A percentile compares a stretch with the other conserved stretches of the same genome.
phyloP scores from a whole-genome alignment of 2,797 vertebrate species.

The Poecilia gillii region DNA sequence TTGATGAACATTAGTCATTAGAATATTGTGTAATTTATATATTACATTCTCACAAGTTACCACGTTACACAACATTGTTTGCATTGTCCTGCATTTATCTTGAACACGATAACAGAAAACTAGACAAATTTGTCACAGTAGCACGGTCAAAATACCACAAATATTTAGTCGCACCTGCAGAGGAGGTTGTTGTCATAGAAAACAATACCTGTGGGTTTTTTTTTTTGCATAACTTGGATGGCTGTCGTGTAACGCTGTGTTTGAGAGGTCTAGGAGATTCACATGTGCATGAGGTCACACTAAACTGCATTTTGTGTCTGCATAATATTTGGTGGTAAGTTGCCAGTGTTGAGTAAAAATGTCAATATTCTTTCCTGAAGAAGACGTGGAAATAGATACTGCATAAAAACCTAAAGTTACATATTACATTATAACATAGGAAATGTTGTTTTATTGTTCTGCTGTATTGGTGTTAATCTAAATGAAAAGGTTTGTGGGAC shows the following conservation, averaged over 20 bases:
- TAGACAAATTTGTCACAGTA: slow-evolving; percentile 62
- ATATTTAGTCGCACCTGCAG: slow-evolving; percentile 25
- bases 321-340: slow-evolving; percentile 5
- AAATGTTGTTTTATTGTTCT: neutral
- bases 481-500: neutral
- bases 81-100: slow-evolving; percentile 62
- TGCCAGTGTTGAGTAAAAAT: neutral
- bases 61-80: slow-evolving; percentile 29
- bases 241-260: slow-evolving; percentile 13
- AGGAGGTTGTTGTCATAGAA: slow-evolving; percentile 13
- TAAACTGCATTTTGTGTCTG: neutral
- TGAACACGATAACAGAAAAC: slow-evolving; percentile 34
- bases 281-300: slow-evolving; percentile 21
- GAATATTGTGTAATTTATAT: slow-evolving; percentile 25
- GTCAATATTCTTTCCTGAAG: neutral
- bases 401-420: neutral
- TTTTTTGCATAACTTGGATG: slow-evolving; percentile 46
- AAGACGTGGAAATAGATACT: neutral
- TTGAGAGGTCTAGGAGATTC: neutral
- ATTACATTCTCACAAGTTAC: slow-evolving; percentile 47
- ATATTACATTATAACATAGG: too few relatives aligned
- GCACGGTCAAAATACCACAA: slow-evolving; percentile 42
- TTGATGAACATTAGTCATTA: slow-evolving; percentile 59
- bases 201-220: slow-evolving; percentile 9
- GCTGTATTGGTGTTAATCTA: neutral